phyloP scores from a whole-genome alignment of 1,140 invertebrate genomes.

The Goniozus legneri region DNA sequence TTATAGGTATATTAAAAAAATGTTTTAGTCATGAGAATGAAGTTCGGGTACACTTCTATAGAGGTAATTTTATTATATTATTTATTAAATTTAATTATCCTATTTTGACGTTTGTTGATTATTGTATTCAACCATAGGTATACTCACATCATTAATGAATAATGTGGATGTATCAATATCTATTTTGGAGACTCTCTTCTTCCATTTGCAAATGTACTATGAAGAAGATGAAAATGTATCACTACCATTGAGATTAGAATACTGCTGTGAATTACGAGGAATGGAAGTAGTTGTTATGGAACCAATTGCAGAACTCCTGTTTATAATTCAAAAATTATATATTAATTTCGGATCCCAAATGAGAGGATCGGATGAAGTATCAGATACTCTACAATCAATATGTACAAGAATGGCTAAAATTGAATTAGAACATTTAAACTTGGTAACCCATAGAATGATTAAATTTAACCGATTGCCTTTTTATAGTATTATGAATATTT shows the following conservation, averaged over 20 bases:
- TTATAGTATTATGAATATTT: background rate
- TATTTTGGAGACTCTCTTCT: slow-evolving; percentile 53
- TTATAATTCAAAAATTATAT: slow-evolving; percentile 45
- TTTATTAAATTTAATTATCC: background rate
- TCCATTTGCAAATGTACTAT: slow-evolving; percentile 52
- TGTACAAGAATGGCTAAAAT: slow-evolving; percentile 39
- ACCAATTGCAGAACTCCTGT: slow-evolving; percentile 44
- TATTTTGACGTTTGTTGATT: background rate
- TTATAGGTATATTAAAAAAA: slow-evolving; percentile 58
- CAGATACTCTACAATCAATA: slow-evolving; percentile 39
- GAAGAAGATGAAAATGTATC: slow-evolving; percentile 39
- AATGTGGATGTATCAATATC: slow-evolving; percentile 52
- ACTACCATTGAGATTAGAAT: slow-evolving; percentile 46
- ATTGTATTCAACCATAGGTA: slow-evolving; percentile 35
- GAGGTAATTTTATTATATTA: slow-evolving; percentile 44
- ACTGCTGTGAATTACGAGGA: slow-evolving; percentile 46
- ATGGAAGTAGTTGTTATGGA: slow-evolving; percentile 43
- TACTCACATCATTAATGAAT: slow-evolving; percentile 47
- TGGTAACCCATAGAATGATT: slow-evolving; percentile 37
- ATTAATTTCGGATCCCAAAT: slow-evolving; percentile 22
- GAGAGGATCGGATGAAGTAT: slow-evolving; percentile 30
- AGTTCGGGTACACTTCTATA: slow-evolving; percentile 58
- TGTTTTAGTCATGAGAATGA: slow-evolving; percentile 60
- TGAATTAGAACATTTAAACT: slow-evolving; percentile 40
- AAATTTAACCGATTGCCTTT: background rate